Evolutionary conservation across 1,140 invertebrate species (phyloP).

Genomic region (Zaprionus camerounensis): DNA sequence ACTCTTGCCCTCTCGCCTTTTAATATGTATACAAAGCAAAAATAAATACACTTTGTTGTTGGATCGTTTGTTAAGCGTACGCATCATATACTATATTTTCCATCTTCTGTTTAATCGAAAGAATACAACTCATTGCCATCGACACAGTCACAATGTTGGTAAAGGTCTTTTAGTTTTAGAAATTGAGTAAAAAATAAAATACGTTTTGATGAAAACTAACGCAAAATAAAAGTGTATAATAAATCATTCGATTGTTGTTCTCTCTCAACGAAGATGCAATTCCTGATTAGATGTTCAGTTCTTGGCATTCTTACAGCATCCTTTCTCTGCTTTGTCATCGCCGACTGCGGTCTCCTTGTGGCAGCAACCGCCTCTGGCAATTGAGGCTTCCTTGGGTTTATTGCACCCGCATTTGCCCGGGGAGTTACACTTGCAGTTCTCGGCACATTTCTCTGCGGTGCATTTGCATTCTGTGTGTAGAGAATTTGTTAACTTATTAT

Average conservation of each 20-base stretch:
- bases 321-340: constrained; percentile 21
- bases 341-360: constrained; percentile 16
- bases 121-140: constrained; percentile 60
- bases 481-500: constrained; percentile 17
- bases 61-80: constrained; percentile 62
- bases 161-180: constrained; percentile 52
- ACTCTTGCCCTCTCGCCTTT: constrained; percentile 45
- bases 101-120: constrained; percentile 46
- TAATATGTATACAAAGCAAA: constrained; percentile 59
- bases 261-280: constrained; percentile 19
- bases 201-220: constrained; percentile 63
- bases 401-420: constrained; percentile 83
- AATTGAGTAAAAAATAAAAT: constrained; percentile 42
- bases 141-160: constrained; percentile 61
- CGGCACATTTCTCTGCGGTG: constrained; percentile 84
- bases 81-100: constrained; percentile 50
- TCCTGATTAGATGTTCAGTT: constrained; percentile 5
- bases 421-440: constrained; percentile 85
- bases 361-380: constrained; percentile 37
- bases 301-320: constrained; percentile 21
- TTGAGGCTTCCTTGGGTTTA: constrained; percentile 21
- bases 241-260: constrained; percentile 33
- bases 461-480: constrained; percentile 85
- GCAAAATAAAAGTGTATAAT: constrained; percentile 49
- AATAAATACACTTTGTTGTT: constrained; percentile 64